Evolutionary conservation across 2,797 vertebrate genomes (phyloP), one percentile per base, ranked within the genome.

Genomic region (Xenops minutus): DNA sequence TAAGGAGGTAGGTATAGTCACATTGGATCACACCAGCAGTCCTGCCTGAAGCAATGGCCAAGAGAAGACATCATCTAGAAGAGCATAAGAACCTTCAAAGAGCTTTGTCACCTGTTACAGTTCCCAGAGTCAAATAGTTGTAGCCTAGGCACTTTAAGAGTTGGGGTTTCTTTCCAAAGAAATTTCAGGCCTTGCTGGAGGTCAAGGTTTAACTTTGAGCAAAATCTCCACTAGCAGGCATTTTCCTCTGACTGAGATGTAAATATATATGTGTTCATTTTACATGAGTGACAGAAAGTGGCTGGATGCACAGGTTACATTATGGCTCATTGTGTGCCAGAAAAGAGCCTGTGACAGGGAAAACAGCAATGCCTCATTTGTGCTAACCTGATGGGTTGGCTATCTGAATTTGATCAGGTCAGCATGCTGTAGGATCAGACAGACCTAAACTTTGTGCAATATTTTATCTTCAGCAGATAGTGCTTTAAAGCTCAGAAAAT

Each of bases 401-500:
- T 97, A 58, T 72, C 66, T 83, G 79, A 75, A 49, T 89, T 74
- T 78, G 46, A 89, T 91, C 43, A 2, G 29, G 73, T 85, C 79
- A 86, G 55, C 30, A 23, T 43, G 30, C 36, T 91, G 39, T n/a
- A 88, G 67, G 67, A 92, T 92, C 59, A 87, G 64, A 46, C 21
- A 49, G 30, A 68, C 46, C 41, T 49, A 76, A 94, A 73, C 9
- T 84, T 95, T 87, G 29, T 62, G 75, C 32, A 48, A 4, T 69
- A 87, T 89, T 83, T 88, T 92, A 73, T 93, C 89, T 87, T 67
- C 59, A 85, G 87, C 46, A 67, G 54, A 14, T 58, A 64, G 63
- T n/a, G 63, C 88, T 97, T 93, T 96, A 77, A 82, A 95, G 72
- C 89, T 96, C 30, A 64, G 85, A 78, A 96, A 96, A 92, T 77